Conservation (phyloP, 2,888 invertebrate species). For the Gryllus longicercus region DNA sequence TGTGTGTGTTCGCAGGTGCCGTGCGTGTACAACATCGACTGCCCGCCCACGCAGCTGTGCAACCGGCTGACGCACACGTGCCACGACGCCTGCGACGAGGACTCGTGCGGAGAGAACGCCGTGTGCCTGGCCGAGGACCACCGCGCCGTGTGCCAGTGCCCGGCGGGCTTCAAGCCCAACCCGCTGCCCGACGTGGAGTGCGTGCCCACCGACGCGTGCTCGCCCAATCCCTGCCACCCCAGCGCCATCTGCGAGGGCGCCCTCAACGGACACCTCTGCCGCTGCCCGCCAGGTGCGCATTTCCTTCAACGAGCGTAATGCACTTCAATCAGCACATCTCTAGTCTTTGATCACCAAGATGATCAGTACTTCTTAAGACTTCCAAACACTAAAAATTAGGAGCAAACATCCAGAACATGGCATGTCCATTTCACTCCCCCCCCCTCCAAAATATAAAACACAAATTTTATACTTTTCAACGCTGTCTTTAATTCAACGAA, state of each 20-base stretch:
- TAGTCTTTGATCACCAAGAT: no score
- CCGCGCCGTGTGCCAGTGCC: constrained; percentile 78
- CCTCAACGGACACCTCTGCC: constrained; percentile 65
- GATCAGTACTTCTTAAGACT: no score
- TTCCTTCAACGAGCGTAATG: no score
- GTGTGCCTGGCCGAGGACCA: constrained; percentile 85
- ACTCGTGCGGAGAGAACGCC: constrained; percentile 81
- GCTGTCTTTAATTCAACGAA: no score
- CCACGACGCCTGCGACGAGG: constrained; percentile 73
- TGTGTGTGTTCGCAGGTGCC: constrained; percentile 56
- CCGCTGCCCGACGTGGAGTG: constrained; percentile 75
- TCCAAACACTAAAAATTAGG: no score
- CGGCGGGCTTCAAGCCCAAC: constrained; percentile 75
- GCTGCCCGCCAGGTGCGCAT: constrained; percentile 58
- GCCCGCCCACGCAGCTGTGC: constrained; percentile 74
- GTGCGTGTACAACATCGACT: constrained; percentile 83
- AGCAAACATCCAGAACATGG: no score
- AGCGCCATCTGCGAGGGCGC: constrained; percentile 69
- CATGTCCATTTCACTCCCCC: no score
- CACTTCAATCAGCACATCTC: no score
- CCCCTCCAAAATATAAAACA: no score
- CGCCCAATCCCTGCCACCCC: constrained; percentile 75
- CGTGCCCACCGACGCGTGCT: constrained; percentile 65
- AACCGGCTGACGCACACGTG: constrained; percentile 80
- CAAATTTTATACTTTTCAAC: no score